Base-by-base conservation (phyloP, 2,797 vertebrate genomes). In the Acanthurus tractus region DNA sequence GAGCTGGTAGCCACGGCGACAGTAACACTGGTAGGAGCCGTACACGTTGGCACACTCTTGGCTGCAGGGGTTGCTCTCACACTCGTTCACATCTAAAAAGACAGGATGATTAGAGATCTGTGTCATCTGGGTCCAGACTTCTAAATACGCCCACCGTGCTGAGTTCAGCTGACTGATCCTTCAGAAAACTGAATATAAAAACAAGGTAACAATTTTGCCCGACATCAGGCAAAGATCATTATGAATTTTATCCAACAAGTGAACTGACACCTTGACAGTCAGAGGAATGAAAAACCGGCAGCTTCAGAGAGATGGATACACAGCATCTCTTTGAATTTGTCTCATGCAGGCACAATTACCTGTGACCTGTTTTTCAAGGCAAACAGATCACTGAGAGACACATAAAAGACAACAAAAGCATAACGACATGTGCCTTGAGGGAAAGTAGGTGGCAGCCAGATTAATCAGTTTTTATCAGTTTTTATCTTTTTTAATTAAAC, bases 1-100 rank as follows among this genome's bases (percentile, higher is more conserved):
- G 57, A 99, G 97, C 87, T 98, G 97, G 92, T 97, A 99, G 8
- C 98, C 98, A 0, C 97, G 96, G 59, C 97, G 98, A 84, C 98
- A 99, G 73, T 99, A 99, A 58, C 98, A 99, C 93, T 99, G 98
- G 89, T 98, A 99, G 53, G 98, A 99, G 52, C 98, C 98, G 0
- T 98, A 99, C 36, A 99, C 97, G 0, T 99, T 99, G 84, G 98
- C 96, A 5, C 98, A 99, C 84, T 99, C 97, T 79, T 99, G 98
- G 82, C 97, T 98, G 70, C 98, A 99, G 0, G 97, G 98, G 74
- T 81, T 97, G 86, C 82, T 96, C 63, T 94, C 95, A 66, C 98
- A 99, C 74, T 99, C 98, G 0, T 99, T 98, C 76, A 99, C 49
- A 79, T 99, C 98, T 99, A 52, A 17, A 42, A 13, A 74, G 22